Evolutionary conservation across 1,140 invertebrate species (phyloP).

Genomic region (Hyles vespertilio): DNA sequence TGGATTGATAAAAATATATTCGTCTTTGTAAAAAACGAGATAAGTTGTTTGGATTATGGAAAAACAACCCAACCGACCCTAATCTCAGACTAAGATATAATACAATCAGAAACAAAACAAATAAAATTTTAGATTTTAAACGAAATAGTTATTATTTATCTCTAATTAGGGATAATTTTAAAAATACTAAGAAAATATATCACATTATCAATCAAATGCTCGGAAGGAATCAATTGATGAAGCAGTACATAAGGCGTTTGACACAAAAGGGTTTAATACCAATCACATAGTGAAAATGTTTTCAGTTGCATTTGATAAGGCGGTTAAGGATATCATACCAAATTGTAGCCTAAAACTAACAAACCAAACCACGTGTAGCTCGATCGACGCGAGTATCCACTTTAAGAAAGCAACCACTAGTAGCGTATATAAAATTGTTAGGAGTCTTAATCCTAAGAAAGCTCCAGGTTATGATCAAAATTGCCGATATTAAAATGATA

Average conservation of each 20-base stretch:
- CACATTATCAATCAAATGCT: conserved; percentile 32
- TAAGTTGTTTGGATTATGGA: conserved; percentile 26
- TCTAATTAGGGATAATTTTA: conserved; percentile 27
- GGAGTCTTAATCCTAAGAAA: conserved; percentile 27
- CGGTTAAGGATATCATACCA: conserved; percentile 1
- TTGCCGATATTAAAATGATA: conserved; percentile 22
- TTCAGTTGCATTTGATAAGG: too few relatives aligned
- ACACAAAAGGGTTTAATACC: too few relatives aligned
- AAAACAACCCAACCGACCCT: conserved; percentile 18
- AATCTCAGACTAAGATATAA: conserved; percentile 28
- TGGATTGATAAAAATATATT: conserved; percentile 31
- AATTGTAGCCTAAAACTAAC: conserved; percentile 18
- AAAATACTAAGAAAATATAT: conserved; percentile 28
- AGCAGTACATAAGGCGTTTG: too few relatives aligned
- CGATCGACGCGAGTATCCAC: conserved; percentile 17
- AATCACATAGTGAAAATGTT: too few relatives aligned
- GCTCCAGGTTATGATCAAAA: conserved; percentile 22
- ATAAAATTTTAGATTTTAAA: conserved; percentile 29
- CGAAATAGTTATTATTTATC: conserved; percentile 29
- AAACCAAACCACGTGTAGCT: conserved; percentile 8
- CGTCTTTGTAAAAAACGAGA: conserved; percentile 28
- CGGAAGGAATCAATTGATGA: conserved; percentile 30
- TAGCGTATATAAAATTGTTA: conserved; percentile 23
- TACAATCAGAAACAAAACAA: conserved; percentile 33
- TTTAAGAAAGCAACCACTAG: conserved; percentile 25